phyloP scores from a whole-genome alignment of 2,888 invertebrate genomes.

The Mesopsocus fuscifrons region DNA sequence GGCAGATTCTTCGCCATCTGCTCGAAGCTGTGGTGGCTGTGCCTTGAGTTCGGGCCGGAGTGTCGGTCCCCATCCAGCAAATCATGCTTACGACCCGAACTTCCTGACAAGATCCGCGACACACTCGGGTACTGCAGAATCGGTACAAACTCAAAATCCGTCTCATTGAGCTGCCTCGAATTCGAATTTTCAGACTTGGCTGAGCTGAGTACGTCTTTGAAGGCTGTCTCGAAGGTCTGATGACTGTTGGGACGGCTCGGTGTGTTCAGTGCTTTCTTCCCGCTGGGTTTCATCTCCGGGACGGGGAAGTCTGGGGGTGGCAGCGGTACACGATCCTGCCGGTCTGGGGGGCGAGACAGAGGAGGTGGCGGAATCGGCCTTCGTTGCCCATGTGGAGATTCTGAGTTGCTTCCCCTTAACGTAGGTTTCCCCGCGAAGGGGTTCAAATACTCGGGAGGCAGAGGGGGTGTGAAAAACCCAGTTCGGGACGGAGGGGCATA shows the following conservation, averaged over 20 bases:
- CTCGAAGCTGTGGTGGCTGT: conserved; percentile 39
- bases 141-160: conserved; percentile 38
- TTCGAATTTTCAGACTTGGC: conserved; percentile 18
- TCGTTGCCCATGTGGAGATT: conserved; percentile 39
- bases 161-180: conserved; percentile 19
- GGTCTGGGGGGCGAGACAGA: conserved; percentile 35
- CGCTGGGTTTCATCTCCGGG: conserved; percentile 28
- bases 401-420: conserved; percentile 48
- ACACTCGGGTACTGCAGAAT: conserved; percentile 64
- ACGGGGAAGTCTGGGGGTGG: conserved; percentile 38
- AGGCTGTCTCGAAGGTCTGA: conserved; percentile 17
- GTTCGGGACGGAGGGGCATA: conserved; percentile 65
- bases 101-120: conserved; percentile 65
- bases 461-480: conserved; percentile 58
- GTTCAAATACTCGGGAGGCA: conserved; percentile 66
- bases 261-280: conserved; percentile 53
- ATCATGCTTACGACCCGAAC: conserved; percentile 65
- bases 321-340: conserved; percentile 67
- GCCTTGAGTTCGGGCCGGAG: conserved; percentile 23
- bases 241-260: conserved; percentile 39
- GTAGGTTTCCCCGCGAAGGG: conserved; percentile 83
- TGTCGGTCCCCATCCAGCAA: conserved; percentile 50
- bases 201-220: conserved; percentile 18
- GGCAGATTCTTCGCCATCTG: conserved; percentile 1
- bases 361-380: conserved; percentile 70